Evolutionary conservation across 2,113 vertebrate genomes (phyloP), one percentile per base, ranked within the genome.

Genomic region (Vulpes ferrilata): DNA sequence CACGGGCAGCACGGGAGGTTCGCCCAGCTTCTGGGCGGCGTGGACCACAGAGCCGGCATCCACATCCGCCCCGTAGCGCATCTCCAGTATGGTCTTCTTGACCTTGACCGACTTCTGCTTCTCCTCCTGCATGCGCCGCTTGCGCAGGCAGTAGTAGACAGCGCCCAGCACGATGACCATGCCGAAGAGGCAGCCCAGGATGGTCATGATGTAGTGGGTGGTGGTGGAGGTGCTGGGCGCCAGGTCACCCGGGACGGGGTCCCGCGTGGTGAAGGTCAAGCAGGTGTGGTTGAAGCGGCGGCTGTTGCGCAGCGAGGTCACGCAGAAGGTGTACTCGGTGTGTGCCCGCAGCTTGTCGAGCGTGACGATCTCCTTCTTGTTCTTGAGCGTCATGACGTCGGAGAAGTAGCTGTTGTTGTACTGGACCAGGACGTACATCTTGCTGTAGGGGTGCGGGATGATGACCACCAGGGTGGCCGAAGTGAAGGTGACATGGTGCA

Each of bases 191-290:
- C 99, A 99, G 95, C 99, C 99, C 96, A 99, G 98, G 96, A 99
- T 99, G 94, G 99, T 99, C 99, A 99, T 99, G 97, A 99, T 99
- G 98, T 99, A 99, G 98, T 99, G 99, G 0, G 99, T 99, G 64
- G 99, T 99, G 93, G 99, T 99, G 95, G 99, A 99, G 43, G 99
- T 99, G 97, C 98, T 99, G 94, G 99, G 98, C 32, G 90, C 98
- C 69, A 98, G 98, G 86, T 99, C 99, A 22, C 99, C 99, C 0
- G 98, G 98, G 5, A 99, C 99, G 10, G 98, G 98, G 88, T 99
- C 99, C 25, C 99, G 98, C 0, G 99, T 99, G 87, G 99, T 99
- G 93, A 99, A 99, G 53, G 99, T 99, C 94, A 99, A 97, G 93
- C 99, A 99, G 80, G 99, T 99, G 98, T 99, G 99, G 98, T 99